These are phyloP conservation scores for Dascyllus trimaculatus DNA, from an alignment of 2,113 vertebrate species.

Conservation along the genomic window DNA sequence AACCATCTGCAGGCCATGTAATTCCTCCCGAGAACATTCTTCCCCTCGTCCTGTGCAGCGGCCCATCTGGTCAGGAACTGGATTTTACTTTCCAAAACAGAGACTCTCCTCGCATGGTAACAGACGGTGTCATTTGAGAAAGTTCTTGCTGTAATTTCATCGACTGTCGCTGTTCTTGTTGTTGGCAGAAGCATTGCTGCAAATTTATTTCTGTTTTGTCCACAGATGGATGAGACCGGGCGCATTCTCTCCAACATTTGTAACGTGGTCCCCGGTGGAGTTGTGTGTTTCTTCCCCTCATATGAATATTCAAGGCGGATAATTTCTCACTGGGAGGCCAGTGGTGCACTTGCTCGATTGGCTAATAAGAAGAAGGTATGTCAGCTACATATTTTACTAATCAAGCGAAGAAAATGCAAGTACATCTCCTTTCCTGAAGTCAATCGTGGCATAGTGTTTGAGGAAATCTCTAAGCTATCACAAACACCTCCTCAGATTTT, in stretches of 20 bases:
- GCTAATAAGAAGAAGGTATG: constrained; percentile 90
- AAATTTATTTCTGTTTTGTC: constrained; percentile 14
- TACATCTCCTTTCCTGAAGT: not conserved
- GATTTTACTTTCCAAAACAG: constrained; percentile 95
- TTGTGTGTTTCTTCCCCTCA: constrained; percentile 97
- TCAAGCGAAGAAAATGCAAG: no score
- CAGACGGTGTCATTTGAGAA: not conserved
- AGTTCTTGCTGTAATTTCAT: not conserved
- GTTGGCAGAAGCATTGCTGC: not conserved
- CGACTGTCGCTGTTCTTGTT: not conserved
- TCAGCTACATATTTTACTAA: not conserved
- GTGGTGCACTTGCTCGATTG: constrained; percentile 86
- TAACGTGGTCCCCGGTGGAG: constrained; percentile 90
- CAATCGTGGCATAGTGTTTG: not conserved
- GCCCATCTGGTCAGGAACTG: constrained; percentile 93
- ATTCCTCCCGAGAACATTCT: constrained; percentile 95
- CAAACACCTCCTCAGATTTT: constrained; percentile 85
- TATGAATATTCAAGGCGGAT: constrained; percentile 92
- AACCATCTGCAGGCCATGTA: constrained; percentile 89
- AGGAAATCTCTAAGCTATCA: not conserved
- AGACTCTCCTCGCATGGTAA: constrained; percentile 89
- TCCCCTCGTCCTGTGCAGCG: constrained; percentile 90
- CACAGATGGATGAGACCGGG: constrained; percentile 93
- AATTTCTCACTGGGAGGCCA: constrained; percentile 90
- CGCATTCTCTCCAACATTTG: constrained; percentile 93